Evolutionary conservation across 2,113 vertebrate genomes (phyloP), one percentile per base, ranked within the genome.

Genomic region (Pollachius pollachius): DNA sequence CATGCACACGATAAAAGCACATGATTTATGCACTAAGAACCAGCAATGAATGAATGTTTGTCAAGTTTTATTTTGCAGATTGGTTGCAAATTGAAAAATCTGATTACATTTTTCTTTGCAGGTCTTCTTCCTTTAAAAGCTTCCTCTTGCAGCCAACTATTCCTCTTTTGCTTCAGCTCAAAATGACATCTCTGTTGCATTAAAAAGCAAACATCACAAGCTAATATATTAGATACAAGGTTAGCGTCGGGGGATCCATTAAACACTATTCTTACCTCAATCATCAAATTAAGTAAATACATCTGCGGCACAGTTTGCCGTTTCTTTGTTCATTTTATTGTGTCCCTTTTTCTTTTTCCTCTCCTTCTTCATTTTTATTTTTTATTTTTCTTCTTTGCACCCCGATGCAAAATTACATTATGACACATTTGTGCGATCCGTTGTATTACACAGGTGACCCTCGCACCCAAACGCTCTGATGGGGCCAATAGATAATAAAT

Each of bases 251-350:
- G 18, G 59, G 21, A 58, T 76, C 56, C 80, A 23, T 77, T 77
- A 62, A 18, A 13, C 27, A 62, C 19, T 6, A 62, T 73, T 23
- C 56, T 21, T 54, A 48, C 63, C 54, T 80, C 69, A 70, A 63
- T 78, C 78, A 83, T 85, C 74, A 81, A 86, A 86, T 86, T 82
- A 88, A 88, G 87, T 78, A 82, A 85, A 86, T 71, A 83, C 68
- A 76, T 59, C 23, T 72, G 1, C 67, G 0, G 65, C 65, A 41
- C 62, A 21, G 65, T 0, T 5, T 54, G 18, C 54, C 16, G 18
- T 52, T 52, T 66, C 52, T 48, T 23, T 62, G 21, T 23, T 48
- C 12, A 48, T 9, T 48, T 9, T 48, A 13, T 48, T 65, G 7
- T 41, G 37, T 48, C n/a, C 5, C 54, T 57, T 57, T 57, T 13